These are phyloP conservation scores for Gandaritis pyraliata DNA, from an alignment of 2,888 invertebrate genomes.

Conservation along the genomic window DNA sequence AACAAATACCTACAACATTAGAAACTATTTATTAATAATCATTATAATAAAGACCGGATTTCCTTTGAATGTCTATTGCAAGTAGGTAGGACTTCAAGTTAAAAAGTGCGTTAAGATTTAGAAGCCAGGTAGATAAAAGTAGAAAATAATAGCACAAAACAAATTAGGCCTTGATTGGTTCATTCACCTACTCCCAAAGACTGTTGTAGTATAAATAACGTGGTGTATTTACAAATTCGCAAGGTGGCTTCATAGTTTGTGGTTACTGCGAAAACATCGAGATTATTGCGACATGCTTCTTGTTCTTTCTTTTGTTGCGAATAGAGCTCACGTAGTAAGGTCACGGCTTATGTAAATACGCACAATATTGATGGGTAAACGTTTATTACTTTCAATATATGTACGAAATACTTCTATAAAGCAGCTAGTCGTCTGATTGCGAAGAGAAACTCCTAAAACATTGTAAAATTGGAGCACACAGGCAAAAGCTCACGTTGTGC, in stretches of 20 bases:
- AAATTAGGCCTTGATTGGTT: conserved; percentile 38
- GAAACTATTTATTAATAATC: background rate
- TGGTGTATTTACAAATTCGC: conserved; percentile 11
- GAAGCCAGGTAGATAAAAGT: background rate
- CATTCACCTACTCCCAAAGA: conserved; percentile 51
- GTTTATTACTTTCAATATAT: conserved; percentile 6
- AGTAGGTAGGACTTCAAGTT: background rate
- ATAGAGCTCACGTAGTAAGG: conserved; percentile 52
- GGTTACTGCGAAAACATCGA: conserved; percentile 46
- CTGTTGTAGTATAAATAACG: conserved; percentile 25
- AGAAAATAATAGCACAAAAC: conserved; percentile 5
- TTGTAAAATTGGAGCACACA: conserved; percentile 31
- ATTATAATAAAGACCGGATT: background rate
- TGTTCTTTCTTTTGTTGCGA: conserved; percentile 62
- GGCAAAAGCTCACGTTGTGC: conserved; percentile 72
- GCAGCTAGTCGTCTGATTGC: background rate
- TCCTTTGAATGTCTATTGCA: background rate
- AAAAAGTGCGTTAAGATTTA: background rate
- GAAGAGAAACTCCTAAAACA: conserved; percentile 29
- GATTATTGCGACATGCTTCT: conserved; percentile 50
- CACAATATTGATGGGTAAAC: conserved; percentile 20
- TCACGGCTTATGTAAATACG: conserved; percentile 60
- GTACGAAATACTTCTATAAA: conserved; percentile 1
- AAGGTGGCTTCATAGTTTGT: conserved; percentile 16
- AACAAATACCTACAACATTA: background rate